Evolutionary conservation across 2,888 invertebrate species (phyloP).

Genomic region (Sturmia bella): DNA sequence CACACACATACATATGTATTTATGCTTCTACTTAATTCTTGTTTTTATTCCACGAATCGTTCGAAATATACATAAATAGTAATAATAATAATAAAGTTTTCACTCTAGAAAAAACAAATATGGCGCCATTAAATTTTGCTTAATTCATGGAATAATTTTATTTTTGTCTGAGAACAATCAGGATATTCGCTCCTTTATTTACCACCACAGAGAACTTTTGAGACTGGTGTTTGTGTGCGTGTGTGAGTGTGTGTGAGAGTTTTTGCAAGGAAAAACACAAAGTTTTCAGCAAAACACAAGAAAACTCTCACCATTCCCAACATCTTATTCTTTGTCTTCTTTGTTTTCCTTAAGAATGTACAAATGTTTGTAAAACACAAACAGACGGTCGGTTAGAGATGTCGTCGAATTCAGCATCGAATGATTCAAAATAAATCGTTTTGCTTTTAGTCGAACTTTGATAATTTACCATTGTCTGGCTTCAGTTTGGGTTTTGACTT

Average conservation of each 20-base stretch:
- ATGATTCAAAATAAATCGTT: too few relatives aligned
- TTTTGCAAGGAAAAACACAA: neutral
- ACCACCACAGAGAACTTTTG: constrained; percentile 1
- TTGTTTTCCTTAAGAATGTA: neutral
- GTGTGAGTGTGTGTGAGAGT: too few relatives aligned
- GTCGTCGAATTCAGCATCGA: too few relatives aligned
- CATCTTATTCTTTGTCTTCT: neutral
- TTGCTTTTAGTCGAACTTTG: too few relatives aligned
- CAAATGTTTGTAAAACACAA: too few relatives aligned
- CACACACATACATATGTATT: too few relatives aligned
- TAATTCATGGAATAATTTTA: constrained; percentile 13
- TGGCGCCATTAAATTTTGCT: constrained; percentile 21
- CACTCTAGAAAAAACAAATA: constrained; percentile 1
- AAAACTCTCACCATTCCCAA: neutral
- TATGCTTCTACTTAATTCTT: constrained; percentile 1
- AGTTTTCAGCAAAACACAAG: neutral
- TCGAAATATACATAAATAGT: neutral
- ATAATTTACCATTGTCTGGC: too few relatives aligned
- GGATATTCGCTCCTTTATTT: constrained; percentile 2
- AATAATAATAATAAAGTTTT: neutral
- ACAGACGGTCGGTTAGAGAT: too few relatives aligned
- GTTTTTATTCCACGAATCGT: neutral
- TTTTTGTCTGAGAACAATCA: constrained; percentile 9
- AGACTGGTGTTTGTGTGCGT: neutral
- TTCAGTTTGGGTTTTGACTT: too few relatives aligned